Evolutionary conservation across 64 coral and sea anemone genomes (phyloP).

Genomic region (Astreopora myriophthalma): DNA sequence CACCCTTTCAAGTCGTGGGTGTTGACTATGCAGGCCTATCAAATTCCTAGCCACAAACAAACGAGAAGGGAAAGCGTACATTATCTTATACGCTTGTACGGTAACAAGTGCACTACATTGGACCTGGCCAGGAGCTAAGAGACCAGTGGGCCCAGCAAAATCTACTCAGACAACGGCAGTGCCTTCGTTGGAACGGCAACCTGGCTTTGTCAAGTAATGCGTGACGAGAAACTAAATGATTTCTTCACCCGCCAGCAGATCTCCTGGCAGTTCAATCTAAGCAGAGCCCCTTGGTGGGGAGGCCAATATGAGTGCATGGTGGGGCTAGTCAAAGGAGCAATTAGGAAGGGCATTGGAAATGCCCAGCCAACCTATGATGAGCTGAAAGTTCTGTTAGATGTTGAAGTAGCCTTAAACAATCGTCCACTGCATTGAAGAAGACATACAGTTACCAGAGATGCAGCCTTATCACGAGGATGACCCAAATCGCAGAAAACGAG

Average conservation of each 20-base stretch:
- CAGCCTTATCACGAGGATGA: background rate
- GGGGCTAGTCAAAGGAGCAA: conserved; percentile 27
- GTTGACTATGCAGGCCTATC: conserved; percentile 25
- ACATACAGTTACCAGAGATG: background rate
- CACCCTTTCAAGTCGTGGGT: conserved; percentile 13
- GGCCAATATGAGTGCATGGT: conserved; percentile 57
- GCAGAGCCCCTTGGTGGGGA: conserved; percentile 58
- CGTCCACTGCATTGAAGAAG: conserved; percentile 29
- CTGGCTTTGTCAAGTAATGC: conserved; percentile 32
- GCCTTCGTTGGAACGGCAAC: conserved; percentile 33
- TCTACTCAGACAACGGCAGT: conserved; percentile 53
- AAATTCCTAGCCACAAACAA: background rate
- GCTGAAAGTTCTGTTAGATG: conserved; percentile 25
- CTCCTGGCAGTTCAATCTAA: conserved; percentile 53
- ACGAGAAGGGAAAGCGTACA: conserved; percentile 49
- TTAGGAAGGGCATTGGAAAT: conserved; percentile 17
- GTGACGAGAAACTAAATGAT: conserved; percentile 23
- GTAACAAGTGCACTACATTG: background rate
- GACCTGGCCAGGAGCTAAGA: background rate
- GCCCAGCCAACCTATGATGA: background rate
- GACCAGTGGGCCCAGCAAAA: conserved; percentile 1
- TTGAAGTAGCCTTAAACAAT: conserved; percentile 15
- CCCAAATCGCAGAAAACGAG: too few relatives aligned
- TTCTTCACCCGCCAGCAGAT: conserved; percentile 21
- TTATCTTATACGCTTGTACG: conserved; percentile 35